A percentile compares a stretch with the other conserved stretches of the same genome.
Conservation (phyloP, 2,113 vertebrate genomes). For the Chaenocephalus aceratus region DNA sequence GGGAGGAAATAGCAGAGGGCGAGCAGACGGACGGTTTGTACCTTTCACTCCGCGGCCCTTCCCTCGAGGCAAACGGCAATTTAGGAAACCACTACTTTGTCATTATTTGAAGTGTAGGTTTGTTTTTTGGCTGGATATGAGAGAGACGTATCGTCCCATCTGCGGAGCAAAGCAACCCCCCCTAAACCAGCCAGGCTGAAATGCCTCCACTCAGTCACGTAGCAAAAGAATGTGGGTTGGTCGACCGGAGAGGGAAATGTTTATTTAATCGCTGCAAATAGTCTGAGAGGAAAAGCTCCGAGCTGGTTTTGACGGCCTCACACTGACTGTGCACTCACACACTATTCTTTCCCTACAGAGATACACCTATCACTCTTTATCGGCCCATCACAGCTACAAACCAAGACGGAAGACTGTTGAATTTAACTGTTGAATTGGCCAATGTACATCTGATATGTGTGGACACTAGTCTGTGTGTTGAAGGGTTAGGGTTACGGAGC, state of each 20-base stretch:
- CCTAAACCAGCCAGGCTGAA: constrained; percentile 25
- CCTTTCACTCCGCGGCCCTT: constrained; percentile 50
- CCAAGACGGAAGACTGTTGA: neutral
- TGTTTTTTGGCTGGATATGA: constrained; percentile 44
- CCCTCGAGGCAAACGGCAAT: constrained; percentile 42
- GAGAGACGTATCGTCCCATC: constrained; percentile 26
- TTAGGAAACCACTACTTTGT: constrained; percentile 53
- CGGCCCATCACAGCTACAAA: neutral
- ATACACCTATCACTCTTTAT: neutral
- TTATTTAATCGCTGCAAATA: constrained; percentile 52
- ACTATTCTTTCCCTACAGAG: neutral
- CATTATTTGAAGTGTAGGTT: constrained; percentile 61
- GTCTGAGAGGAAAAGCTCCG: constrained; percentile 4
- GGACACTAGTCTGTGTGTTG: too few relatives aligned
- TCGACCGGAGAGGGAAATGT: constrained; percentile 38
- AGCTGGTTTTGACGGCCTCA: constrained; percentile 1
- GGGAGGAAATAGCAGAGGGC: constrained; percentile 40
- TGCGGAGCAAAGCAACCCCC: constrained; percentile 42
- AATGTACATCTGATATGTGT: too few relatives aligned
- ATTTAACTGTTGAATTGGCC: neutral
- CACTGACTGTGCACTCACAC: neutral
- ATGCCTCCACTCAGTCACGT: constrained; percentile 51
- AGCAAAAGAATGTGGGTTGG: constrained; percentile 66
- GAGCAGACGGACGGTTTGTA: constrained; percentile 40
- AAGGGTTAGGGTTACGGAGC: too few relatives aligned